Percentiles rank a stretch among this genome's conserved stretches.
Conservation (phyloP, 2,888 invertebrate species). For the Xestia c-nigrum region DNA sequence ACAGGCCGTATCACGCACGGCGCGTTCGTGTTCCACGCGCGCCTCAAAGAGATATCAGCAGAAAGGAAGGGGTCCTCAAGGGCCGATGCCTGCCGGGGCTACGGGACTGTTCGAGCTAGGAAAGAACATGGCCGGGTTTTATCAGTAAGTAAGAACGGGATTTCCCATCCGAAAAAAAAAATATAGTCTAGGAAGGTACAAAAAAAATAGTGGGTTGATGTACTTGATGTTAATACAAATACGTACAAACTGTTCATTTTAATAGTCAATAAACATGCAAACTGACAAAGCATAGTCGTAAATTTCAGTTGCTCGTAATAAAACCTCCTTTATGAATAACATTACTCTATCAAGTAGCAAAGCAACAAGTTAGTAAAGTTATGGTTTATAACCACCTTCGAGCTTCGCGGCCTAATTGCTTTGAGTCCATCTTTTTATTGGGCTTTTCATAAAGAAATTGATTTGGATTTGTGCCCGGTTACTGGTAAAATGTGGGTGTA, state of each 20-base stretch:
- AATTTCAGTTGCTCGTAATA: constrained; percentile 38
- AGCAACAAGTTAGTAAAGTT: neutral
- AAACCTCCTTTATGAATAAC: constrained; percentile 41
- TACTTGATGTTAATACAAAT: neutral
- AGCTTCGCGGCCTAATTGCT: neutral
- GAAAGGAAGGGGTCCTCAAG: too few species aligned
- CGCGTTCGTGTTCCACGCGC: too few species aligned
- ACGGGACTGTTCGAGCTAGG: too few species aligned
- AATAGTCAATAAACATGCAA: constrained; percentile 26
- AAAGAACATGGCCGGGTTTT: too few species aligned
- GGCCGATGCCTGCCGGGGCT: too few species aligned
- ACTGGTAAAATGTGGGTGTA: neutral
- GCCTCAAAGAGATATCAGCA: too few species aligned
- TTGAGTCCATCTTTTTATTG: neutral
- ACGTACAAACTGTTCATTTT: constrained; percentile 1
- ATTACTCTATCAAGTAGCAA: constrained; percentile 14
- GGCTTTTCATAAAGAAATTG: neutral
- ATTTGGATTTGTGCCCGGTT: neutral
- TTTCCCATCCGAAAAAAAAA: too few species aligned
- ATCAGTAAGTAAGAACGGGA: too few species aligned
- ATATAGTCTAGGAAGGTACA: neutral
- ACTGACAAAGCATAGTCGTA: constrained; percentile 22
- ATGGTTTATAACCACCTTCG: constrained; percentile 8
- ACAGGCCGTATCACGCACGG: too few species aligned
- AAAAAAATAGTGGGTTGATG: neutral